Percentiles rank a stretch among this genome's conserved stretches.
phyloP scores from a whole-genome alignment of 2,888 invertebrate species.

The Furcula furcula region DNA sequence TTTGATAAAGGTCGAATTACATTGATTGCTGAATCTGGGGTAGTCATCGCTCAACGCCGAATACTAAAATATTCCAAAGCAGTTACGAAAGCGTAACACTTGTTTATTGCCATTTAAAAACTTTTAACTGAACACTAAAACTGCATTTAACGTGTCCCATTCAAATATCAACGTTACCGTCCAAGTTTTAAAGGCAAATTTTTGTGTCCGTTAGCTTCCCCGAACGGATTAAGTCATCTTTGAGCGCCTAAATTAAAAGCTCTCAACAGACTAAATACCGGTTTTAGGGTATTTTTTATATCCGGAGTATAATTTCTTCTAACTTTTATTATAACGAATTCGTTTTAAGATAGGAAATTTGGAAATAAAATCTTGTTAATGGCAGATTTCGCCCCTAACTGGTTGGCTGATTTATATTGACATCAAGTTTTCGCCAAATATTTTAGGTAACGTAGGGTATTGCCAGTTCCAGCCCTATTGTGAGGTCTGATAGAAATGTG shows the following conservation, averaged over 20 bases:
- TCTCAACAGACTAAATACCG: slow-evolving; percentile 14
- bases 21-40: too few relatives aligned
- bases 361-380: too few relatives aligned
- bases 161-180: slow-evolving; percentile 5
- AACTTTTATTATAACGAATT: not conserved
- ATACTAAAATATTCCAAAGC: slow-evolving; percentile 28
- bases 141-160: slow-evolving; percentile 15
- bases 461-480: too few relatives aligned
- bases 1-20: too few relatives aligned
- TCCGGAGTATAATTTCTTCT: slow-evolving; percentile 13
- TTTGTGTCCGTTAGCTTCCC: not conserved
- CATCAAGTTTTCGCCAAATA: too few relatives aligned
- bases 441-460: too few relatives aligned
- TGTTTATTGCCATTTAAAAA: slow-evolving; percentile 39
- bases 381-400: too few relatives aligned
- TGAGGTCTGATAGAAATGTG: too few relatives aligned
- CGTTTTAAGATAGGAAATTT: not conserved
- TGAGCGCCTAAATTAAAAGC: slow-evolving; percentile 27
- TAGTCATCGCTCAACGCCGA: not conserved
- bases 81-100: slow-evolving; percentile 40
- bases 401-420: too few relatives aligned
- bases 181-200: not conserved
- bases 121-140: slow-evolving; percentile 28
- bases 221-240: slow-evolving; percentile 24
- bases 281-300: slow-evolving; percentile 20